Evolutionary conservation across 2,797 vertebrate species (phyloP).

Genomic region (Antrozous pallidus): DNA sequence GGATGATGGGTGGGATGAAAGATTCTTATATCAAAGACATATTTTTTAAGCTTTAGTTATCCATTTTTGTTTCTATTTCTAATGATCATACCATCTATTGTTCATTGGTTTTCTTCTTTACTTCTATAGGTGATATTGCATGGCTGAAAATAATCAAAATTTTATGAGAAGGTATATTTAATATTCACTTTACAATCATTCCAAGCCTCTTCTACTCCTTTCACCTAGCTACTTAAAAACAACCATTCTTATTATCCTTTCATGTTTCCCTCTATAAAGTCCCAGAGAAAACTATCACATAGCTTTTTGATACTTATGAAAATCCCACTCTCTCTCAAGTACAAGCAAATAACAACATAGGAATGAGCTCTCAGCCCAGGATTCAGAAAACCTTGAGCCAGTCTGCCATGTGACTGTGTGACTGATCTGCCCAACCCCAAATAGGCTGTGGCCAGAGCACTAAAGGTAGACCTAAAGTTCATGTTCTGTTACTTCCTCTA

Average conservation of each 20-base stretch:
- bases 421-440: neutral
- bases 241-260: neutral
- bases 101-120: neutral
- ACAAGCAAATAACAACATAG: neutral
- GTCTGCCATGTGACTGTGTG: neutral
- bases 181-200: neutral
- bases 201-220: neutral
- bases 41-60: neutral
- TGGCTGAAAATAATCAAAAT: conserved; percentile 1
- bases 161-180: neutral
- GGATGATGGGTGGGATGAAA: neutral
- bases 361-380: neutral
- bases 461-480: neutral
- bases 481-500: neutral
- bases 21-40: neutral
- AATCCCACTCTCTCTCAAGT: neutral
- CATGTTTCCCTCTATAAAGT: neutral
- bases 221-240: neutral
- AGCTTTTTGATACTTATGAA: neutral
- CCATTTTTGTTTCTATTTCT: neutral
- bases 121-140: neutral
- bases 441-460: neutral
- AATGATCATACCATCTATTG: neutral
- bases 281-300: neutral
- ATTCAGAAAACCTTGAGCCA: neutral